Evolutionary conservation across 2,888 invertebrate genomes (phyloP), one percentile per base, ranked within the genome.

Genomic region (Agelastica alni): DNA sequence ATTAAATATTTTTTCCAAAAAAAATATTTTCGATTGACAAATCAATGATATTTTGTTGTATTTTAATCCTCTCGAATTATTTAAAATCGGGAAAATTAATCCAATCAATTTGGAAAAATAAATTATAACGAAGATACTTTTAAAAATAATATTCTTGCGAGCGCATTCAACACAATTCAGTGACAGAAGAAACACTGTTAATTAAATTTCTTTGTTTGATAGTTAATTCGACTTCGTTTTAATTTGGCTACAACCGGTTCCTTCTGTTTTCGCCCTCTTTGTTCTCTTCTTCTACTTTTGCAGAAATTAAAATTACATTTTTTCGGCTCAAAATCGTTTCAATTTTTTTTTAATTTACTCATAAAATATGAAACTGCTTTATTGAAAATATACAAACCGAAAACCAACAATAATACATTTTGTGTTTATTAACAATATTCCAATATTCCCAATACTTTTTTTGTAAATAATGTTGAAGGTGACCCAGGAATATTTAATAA

Each of bases 201-300:
- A 63, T 63, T 61, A 63, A 56, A 59, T 63, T 59, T 60, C 61
- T 61, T 63, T 63, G 63, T 63, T 58, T 63, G 52, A 45, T 54
- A 57, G 58, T 60, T 59, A 59, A 63, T 61, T 61, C 61, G 53
- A 58, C 61, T 61, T 61, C 58, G 56, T 57, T 61, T 55, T 22
- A 61, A 61, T 59, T 53, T 53, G 53, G 45, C 53, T 56, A 30
- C 49, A 56, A 59, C 55, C 52, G 53, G 53, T 48, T 53, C 49
- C 28, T 49, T 53, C 52, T 45, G 59, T 61, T 43, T 17, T 7
- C 36, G 13, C 16, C 14, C 14, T 26, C 17, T 34, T 34, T 34
- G 9, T 36, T 36, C 10, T 36, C 4, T 2, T 2, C n/a, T n/a
- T 1, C 36, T n/a, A n/a, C n/a, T n/a, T n/a, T n/a, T n/a, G n/a